Conservation (phyloP, 2,888 invertebrate species). For the Tyria jacobaeae region DNA sequence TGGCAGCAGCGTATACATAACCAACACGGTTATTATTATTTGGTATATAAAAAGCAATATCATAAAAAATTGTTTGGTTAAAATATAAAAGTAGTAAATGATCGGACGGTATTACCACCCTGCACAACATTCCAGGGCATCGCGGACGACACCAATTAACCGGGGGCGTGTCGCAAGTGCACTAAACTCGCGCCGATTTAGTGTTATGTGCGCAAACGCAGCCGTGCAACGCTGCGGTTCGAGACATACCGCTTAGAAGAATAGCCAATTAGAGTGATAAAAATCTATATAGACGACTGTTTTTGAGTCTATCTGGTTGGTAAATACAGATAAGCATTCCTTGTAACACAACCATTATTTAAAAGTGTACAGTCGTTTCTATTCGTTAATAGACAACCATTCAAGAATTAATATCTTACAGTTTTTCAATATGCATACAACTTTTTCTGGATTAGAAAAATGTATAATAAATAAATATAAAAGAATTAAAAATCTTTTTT, state of each 20-base stretch:
- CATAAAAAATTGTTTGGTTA: conserved; percentile 16
- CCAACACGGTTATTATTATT: too few relatives aligned
- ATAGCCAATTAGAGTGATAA: conserved; percentile 10
- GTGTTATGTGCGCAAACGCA: conserved; percentile 59
- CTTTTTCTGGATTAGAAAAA: too few relatives aligned
- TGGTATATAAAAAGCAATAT: neutral
- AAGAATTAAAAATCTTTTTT: too few relatives aligned
- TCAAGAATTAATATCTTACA: too few relatives aligned
- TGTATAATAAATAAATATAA: too few relatives aligned
- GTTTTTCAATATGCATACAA: too few relatives aligned
- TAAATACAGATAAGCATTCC: neutral
- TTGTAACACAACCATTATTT: too few relatives aligned
- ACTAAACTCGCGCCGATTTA: conserved; percentile 60
- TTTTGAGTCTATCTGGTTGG: neutral
- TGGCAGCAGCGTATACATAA: too few relatives aligned
- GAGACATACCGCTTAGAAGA: conserved; percentile 41
- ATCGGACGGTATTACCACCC: conserved; percentile 44
- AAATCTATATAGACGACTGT: neutral
- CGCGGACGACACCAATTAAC: conserved; percentile 69
- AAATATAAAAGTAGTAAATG: conserved; percentile 31
- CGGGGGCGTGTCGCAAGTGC: conserved; percentile 61
- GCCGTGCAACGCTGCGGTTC: conserved; percentile 23
- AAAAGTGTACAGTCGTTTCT: too few relatives aligned
- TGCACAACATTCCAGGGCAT: conserved; percentile 48
- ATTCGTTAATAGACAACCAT: too few relatives aligned